phyloP scores from a whole-genome alignment of 2,797 vertebrate species.

The Moxostoma hubbsi region DNA sequence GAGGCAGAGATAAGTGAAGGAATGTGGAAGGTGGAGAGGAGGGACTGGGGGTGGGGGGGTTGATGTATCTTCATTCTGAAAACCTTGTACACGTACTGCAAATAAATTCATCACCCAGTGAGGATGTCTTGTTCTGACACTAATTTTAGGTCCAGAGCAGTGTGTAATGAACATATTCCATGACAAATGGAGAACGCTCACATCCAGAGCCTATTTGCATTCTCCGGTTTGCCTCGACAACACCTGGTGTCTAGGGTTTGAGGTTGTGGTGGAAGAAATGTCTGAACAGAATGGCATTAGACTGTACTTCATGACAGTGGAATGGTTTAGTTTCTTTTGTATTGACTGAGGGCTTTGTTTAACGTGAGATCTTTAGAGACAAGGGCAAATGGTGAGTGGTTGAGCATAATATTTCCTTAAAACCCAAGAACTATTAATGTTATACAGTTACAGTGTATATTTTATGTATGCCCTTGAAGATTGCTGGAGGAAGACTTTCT shows the following conservation, averaged over 20 bases:
- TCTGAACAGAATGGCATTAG: conserved; percentile 42
- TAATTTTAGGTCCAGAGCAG: conserved; percentile 78
- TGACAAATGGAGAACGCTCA: conserved; percentile 76
- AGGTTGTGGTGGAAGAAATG: conserved; percentile 39
- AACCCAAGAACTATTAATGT: conserved; percentile 7
- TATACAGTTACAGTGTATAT: conserved; percentile 1
- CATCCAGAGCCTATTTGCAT: conserved; percentile 77
- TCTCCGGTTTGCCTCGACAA: conserved; percentile 76
- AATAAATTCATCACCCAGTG: conserved; percentile 77
- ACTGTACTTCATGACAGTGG: conserved; percentile 40
- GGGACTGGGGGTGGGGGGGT: not conserved
- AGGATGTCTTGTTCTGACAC: conserved; percentile 79
- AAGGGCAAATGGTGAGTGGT: conserved; percentile 23
- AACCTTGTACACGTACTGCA: conserved; percentile 64
- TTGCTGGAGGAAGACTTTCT: conserved; percentile 17
- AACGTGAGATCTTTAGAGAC: conserved; percentile 18
- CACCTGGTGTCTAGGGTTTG: conserved; percentile 79
- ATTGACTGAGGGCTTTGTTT: conserved; percentile 34
- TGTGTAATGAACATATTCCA: conserved; percentile 80
- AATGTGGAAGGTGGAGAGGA: conserved; percentile 58
- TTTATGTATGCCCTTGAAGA: conserved; percentile 19
- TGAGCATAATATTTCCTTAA: conserved; percentile 20
- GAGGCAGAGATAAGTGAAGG: conserved; percentile 74
- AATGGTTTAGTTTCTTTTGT: conserved; percentile 32
- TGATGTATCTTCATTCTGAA: conserved; percentile 63